These are phyloP conservation scores for Clusia tigrina DNA, from an alignment of 2,888 invertebrate genomes.

Conservation along the genomic window DNA sequence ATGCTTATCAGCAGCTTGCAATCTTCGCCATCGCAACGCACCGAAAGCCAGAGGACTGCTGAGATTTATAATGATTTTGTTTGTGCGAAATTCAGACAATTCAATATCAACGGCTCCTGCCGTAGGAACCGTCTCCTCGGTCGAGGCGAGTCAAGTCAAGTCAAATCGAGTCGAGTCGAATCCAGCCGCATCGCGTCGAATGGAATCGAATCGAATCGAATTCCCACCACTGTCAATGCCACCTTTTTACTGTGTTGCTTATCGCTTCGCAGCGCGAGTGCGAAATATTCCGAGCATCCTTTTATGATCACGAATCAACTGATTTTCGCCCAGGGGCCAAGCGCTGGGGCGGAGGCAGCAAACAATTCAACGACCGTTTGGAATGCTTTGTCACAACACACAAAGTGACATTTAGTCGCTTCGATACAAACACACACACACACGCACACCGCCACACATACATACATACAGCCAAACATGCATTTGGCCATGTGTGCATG, in stretches of 20 bases:
- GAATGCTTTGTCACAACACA: conserved; percentile 18
- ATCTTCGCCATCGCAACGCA: conserved; percentile 38
- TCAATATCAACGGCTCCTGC: conserved; percentile 33
- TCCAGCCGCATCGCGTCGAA: too few species aligned
- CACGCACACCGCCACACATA: too few species aligned
- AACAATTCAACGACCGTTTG: not conserved
- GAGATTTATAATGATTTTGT: conserved; percentile 42
- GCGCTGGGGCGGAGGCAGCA: not conserved
- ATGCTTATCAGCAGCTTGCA: conserved; percentile 39
- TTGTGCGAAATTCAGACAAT: conserved; percentile 38
- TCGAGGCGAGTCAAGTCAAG: too few species aligned
- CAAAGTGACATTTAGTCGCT: conserved; percentile 24
- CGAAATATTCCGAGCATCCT: conserved; percentile 51
- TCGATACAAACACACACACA: too few species aligned
- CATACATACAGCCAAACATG: too few species aligned
- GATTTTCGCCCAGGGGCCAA: not conserved
- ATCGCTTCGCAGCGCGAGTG: conserved; percentile 31
- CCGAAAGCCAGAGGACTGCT: conserved; percentile 25
- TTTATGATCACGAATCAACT: conserved; percentile 49
- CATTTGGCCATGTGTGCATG: too few species aligned
- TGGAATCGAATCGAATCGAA: too few species aligned
- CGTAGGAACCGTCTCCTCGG: too few species aligned
- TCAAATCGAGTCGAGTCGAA: too few species aligned
- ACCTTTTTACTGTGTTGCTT: conserved; percentile 35
- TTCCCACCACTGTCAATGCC: conserved; percentile 43